Conservation (phyloP, 2,113 vertebrate genomes). For the Kobus ellipsiprymnus region DNA sequence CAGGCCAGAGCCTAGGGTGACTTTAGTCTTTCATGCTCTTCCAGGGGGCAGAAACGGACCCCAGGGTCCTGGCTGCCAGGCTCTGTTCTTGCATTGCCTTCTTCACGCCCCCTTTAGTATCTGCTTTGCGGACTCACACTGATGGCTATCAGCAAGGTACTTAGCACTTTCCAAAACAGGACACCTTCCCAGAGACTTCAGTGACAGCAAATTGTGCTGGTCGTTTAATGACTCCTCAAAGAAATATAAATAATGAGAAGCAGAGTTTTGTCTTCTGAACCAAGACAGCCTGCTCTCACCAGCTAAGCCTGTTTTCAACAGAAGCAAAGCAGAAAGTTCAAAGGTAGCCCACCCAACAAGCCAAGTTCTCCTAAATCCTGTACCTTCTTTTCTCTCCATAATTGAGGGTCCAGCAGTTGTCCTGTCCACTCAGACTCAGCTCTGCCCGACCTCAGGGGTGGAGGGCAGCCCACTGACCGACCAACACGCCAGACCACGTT, state of each 20-base stretch:
- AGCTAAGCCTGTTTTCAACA: neutral
- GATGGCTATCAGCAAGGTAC: neutral
- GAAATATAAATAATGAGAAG: neutral
- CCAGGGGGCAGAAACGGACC: too few relatives aligned
- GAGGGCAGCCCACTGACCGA: neutral
- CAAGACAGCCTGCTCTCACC: neutral
- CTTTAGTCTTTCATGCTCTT: neutral
- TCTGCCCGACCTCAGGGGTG: neutral
- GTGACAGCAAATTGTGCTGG: neutral
- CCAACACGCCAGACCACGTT: neutral
- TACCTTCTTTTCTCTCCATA: neutral
- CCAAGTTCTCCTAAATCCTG: neutral
- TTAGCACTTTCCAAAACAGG: constrained; percentile 13
- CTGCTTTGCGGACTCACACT: neutral
- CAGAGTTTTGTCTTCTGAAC: neutral
- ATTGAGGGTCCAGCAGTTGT: neutral
- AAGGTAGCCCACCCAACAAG: neutral
- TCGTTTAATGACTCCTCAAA: neutral
- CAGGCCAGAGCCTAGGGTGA: rapidly evolving
- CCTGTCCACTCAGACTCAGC: neutral
- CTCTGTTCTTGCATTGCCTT: neutral
- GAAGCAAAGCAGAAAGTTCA: neutral
- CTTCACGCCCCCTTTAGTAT: neutral
- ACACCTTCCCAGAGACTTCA: neutral
- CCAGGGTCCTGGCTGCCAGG: neutral